phyloP scores from a whole-genome alignment of 2,797 vertebrate genomes.

The Diceros bicornis region DNA sequence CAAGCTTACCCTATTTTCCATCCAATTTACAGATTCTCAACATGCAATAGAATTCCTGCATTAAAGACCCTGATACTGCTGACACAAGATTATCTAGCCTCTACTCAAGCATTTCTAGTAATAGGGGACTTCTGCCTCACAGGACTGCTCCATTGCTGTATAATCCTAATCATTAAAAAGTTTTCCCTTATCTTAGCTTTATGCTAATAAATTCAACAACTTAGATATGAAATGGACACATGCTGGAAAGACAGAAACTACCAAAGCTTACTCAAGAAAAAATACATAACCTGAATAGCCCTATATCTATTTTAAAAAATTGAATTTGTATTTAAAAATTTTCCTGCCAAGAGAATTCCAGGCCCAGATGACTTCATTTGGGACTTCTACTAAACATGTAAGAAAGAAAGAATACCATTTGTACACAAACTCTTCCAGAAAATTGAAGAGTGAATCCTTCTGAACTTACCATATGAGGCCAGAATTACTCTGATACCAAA shows the following conservation, averaged over 20 bases:
- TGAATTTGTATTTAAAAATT: neutral
- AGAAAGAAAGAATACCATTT: neutral
- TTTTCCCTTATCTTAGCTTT: neutral
- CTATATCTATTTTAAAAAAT: neutral
- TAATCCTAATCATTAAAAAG: neutral
- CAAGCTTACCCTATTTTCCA: neutral
- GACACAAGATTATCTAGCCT: neutral
- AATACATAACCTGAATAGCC: neutral
- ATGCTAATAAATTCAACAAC: neutral
- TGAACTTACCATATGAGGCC: neutral
- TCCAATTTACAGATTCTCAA: neutral
- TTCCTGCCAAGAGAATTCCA: neutral
- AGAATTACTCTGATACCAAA: neutral
- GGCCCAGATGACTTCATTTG: neutral
- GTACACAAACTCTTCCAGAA: neutral
- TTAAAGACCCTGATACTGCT: neutral
- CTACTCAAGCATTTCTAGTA: neutral
- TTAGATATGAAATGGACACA: neutral
- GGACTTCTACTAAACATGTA: neutral
- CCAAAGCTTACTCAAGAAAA: neutral
- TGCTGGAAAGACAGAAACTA: neutral
- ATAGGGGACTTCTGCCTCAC: neutral
- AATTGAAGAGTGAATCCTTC: neutral
- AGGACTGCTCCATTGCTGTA: neutral
- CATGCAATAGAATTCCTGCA: neutral